Evolutionary conservation across 2,797 vertebrate species (phyloP).

Genomic region (Furcifer pardalis): DNA sequence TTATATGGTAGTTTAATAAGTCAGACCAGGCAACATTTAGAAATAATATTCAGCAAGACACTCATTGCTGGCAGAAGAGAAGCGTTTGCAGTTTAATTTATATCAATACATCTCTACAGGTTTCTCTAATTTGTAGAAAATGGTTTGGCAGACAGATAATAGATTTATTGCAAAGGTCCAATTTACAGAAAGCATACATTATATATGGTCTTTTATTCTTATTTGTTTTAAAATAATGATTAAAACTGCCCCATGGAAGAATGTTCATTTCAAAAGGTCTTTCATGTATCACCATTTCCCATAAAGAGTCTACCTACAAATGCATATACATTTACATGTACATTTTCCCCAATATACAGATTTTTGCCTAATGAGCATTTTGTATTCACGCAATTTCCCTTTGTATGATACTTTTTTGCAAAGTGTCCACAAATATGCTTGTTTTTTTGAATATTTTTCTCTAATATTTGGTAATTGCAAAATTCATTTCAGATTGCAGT

Average conservation of each 20-base stretch:
- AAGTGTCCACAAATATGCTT: no score
- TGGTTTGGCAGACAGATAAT: not conserved
- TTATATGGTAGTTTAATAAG: slow-evolving; percentile 16
- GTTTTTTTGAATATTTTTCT: no score
- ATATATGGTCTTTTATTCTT: not conserved
- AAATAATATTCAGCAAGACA: not conserved
- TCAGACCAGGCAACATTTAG: not conserved
- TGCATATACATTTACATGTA: not conserved
- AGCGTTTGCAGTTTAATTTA: not conserved
- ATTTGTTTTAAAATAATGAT: no score
- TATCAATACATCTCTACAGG: slow-evolving; percentile 9
- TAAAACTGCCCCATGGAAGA: no score
- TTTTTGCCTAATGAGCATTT: not conserved
- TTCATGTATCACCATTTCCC: not conserved
- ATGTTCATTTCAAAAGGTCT: not conserved
- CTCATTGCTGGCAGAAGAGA: slow-evolving; percentile 2
- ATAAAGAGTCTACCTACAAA: no score
- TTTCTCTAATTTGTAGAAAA: not conserved
- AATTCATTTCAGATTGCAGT: not conserved
- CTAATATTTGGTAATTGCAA: not conserved
- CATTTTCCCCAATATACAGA: not conserved
- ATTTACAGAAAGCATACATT: not conserved
- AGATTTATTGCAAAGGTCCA: not conserved
- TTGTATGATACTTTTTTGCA: not conserved
- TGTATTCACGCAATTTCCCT: not conserved